These are phyloP conservation scores for Chloroclystis v-ata DNA, from an alignment of 2,888 invertebrate species.

Conservation along the genomic window DNA sequence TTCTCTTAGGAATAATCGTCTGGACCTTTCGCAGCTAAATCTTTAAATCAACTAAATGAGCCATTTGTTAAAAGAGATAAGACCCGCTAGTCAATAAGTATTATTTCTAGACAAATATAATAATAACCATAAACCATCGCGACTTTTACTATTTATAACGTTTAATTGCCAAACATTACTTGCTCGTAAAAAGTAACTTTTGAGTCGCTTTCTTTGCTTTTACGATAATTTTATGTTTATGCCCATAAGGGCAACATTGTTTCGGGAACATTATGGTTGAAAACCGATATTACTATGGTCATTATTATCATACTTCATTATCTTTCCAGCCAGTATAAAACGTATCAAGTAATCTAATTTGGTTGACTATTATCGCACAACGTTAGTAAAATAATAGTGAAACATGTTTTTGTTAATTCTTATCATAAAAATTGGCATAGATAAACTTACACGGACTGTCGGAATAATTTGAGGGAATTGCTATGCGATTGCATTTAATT, in stretches of 20 bases:
- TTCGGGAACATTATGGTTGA: neutral
- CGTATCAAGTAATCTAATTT: neutral
- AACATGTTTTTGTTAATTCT: neutral
- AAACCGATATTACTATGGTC: neutral
- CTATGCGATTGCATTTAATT: conserved; percentile 13
- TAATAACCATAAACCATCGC: conserved; percentile 15
- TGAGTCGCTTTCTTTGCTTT: conserved; percentile 1
- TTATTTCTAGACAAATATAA: conserved; percentile 8
- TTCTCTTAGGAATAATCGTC: conserved; percentile 13
- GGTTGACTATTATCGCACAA: too few relatives aligned
- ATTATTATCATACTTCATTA: neutral
- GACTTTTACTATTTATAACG: conserved; percentile 11
- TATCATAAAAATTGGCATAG: neutral
- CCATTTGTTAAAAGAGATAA: neutral
- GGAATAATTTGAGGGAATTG: neutral
- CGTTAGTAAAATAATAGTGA: too few relatives aligned
- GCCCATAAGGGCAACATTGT: neutral
- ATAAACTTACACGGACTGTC: neutral
- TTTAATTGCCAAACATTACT: conserved; percentile 20
- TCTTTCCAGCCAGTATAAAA: too few relatives aligned
- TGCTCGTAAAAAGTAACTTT: conserved; percentile 15
- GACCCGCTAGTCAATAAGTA: neutral
- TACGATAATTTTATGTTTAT: conserved; percentile 3
- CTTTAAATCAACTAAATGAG: conserved; percentile 6
- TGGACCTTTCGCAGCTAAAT: conserved; percentile 3